A percentile compares a stretch with the other conserved stretches of the same genome.
phyloP scores from a whole-genome alignment of 35 echinoderm and acorn worm species.

The Patiria miniata region DNA sequence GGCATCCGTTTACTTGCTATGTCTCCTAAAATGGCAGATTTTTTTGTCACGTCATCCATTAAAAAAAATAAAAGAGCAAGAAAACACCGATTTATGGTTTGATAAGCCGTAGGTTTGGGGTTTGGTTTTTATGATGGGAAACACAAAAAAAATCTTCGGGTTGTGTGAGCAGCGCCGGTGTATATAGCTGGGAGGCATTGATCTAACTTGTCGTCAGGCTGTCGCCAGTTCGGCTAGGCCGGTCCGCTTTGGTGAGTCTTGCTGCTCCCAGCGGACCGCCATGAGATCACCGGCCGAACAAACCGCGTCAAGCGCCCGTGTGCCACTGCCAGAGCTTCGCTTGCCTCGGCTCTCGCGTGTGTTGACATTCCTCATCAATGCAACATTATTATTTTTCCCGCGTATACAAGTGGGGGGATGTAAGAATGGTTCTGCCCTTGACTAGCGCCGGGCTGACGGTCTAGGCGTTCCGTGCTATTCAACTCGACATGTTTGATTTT shows the following conservation, averaged over 20 bases:
- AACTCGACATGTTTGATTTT: constrained; percentile 2
- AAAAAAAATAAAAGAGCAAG: not conserved
- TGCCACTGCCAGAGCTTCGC: too few species aligned
- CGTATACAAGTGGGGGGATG: too few species aligned
- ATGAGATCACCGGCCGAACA: not conserved
- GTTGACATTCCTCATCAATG: not conserved
- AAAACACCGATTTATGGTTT: constrained; percentile 6
- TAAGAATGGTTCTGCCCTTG: constrained; percentile 6
- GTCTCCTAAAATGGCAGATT: not conserved
- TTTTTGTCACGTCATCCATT: not conserved
- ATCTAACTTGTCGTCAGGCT: not conserved
- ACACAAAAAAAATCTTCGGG: not conserved
- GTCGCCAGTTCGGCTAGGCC: constrained; percentile 1
- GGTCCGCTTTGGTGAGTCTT: not conserved
- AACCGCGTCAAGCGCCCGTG: constrained; percentile 11
- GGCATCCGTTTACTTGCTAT: not conserved
- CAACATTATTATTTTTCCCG: constrained; percentile 6
- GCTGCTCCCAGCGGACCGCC: not conserved
- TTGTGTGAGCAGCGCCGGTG: not conserved
- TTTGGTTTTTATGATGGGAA: not conserved
- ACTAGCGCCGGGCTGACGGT: constrained; percentile 10
- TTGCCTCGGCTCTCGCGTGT: too few species aligned
- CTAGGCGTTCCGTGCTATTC: constrained; percentile 16
- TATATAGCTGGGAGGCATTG: not conserved
- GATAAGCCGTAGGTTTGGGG: not conserved